Percentiles rank a stretch among this genome's conserved stretches.
phyloP scores from a whole-genome alignment of 2,113 vertebrate genomes.

The Dolichotis patagonum region DNA sequence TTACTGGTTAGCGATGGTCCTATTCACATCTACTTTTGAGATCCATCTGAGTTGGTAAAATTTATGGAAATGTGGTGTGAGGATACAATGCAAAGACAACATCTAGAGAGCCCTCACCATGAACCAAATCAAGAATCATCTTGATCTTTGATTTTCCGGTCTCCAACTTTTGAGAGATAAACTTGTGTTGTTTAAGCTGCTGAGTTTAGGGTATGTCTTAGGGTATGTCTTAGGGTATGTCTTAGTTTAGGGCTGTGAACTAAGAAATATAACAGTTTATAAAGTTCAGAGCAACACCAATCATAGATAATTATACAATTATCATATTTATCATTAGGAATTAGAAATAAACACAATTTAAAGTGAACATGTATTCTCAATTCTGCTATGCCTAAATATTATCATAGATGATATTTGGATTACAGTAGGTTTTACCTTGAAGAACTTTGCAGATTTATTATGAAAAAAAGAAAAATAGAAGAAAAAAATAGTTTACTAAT shows the following conservation, averaged over 20 bases:
- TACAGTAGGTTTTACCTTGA: background rate
- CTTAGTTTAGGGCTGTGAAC: no score
- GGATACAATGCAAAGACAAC: background rate
- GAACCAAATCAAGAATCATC: background rate
- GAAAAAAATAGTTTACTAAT: constrained; percentile 19
- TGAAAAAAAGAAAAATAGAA: background rate
- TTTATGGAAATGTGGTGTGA: background rate
- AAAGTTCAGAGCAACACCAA: no score
- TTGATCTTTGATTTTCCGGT: background rate
- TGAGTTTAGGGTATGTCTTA: no score
- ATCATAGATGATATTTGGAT: no score
- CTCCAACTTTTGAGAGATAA: background rate
- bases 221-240: no score
- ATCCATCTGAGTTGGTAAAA: background rate
- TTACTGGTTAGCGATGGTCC: background rate
- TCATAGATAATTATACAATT: no score
- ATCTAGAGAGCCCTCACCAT: background rate
- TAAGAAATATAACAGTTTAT: no score
- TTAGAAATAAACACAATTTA: no score
- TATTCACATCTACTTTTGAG: background rate
- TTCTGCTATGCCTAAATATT: no score
- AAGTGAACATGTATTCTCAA: no score
- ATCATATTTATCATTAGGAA: no score
- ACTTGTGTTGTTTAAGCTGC: background rate
- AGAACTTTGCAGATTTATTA: background rate